These are phyloP conservation scores for Myiotriccus ornatus DNA, from an alignment of 2,797 vertebrate species.

Conservation along the genomic window DNA sequence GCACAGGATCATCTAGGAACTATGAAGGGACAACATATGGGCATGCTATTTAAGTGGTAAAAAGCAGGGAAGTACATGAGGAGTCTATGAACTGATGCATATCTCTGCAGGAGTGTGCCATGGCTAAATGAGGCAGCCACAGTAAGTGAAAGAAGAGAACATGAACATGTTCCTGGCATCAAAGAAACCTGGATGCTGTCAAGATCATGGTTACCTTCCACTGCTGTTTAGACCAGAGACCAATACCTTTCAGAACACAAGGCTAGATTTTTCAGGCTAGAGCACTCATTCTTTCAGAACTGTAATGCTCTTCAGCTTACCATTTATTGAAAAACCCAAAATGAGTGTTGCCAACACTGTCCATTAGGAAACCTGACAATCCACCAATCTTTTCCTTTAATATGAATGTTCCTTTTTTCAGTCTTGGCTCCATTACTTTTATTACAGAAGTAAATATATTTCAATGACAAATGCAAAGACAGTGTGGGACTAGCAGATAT, in stretches of 20 bases:
- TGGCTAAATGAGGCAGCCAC: neutral
- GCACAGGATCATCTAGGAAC: neutral
- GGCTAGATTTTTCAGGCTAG: neutral
- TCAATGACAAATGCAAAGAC: neutral
- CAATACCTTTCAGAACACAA: neutral
- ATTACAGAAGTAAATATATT: neutral
- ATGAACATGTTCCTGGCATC: neutral
- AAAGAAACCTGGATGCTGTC: neutral
- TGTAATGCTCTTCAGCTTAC: neutral
- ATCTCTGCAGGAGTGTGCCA: neutral
- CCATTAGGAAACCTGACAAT: neutral
- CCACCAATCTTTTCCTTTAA: neutral
- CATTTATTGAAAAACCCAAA: neutral
- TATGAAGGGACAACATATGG: fast-evolving
- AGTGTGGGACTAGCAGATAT: neutral
- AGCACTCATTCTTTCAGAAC: neutral
- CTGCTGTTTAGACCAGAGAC: neutral
- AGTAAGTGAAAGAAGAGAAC: neutral
- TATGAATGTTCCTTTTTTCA: neutral
- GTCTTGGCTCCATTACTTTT: neutral
- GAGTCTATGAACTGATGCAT: neutral
- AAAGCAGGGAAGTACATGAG: neutral
- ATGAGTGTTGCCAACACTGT: neutral
- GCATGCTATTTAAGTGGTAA: neutral
- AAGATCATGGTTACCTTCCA: neutral